Base-by-base conservation (phyloP, 2,113 vertebrate genomes). In the Leucopternis melanops region DNA sequence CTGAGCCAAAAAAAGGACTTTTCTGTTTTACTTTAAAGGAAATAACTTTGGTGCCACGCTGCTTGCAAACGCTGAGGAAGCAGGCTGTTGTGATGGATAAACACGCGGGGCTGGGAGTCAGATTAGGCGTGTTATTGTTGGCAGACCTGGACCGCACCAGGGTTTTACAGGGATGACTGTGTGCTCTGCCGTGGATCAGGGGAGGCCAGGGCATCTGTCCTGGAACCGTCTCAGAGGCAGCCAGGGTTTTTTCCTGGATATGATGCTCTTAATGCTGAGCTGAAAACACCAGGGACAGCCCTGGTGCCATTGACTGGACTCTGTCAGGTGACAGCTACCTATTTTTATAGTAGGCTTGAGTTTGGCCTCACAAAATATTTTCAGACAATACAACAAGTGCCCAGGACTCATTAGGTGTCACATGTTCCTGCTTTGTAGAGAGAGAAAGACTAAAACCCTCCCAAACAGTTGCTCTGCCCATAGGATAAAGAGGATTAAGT, bases 401-500 rank as follows among this genome's bases (percentile, higher is more conserved):
- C 17, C 59, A 50, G 55, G 74, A 50, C 55, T 90, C 78, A 12
- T 58, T 54, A 62, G 50, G 59, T 70, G 78, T 94, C 92, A 94
- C 57, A 7, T 67, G 66, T 59, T 92, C 45, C 84, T 95, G 74
- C 81, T 95, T 62, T 52, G 78, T 89, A 59, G 70, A 36, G 32
- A 57, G 61, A 45, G 50, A 62, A 88, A 88, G 83, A 92, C 82
- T 81, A 94, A 97, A 92, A 17, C 66, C 81, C 81, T 95, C 87
- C 81, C 38, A 77, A 82, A 54, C 87, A 73, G 66, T 87, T 91
- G 85, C 63, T 79, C 84, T 94, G 89, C 78, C 54, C 38, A 13
- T 62, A 86, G 92, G 87, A 83, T 95, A 91, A 97, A 94, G 94
- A 91, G 83, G 94, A 91, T 94, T 94, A 96, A 87, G 74, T 77